Conservation (phyloP, 2,113 vertebrate genomes). For the Sula dactylatra region DNA sequence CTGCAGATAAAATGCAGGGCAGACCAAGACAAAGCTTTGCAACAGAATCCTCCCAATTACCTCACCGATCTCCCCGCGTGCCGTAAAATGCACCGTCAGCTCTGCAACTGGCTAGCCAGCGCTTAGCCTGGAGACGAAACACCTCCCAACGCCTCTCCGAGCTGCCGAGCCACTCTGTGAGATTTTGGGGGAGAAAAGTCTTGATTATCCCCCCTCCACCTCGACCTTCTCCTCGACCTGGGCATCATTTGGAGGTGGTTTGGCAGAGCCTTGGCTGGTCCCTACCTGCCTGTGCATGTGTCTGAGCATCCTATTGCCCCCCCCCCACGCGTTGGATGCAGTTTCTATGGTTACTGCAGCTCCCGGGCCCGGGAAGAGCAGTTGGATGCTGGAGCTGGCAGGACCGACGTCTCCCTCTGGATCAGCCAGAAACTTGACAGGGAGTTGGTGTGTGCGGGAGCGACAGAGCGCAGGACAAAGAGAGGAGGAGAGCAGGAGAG, state of each 20-base stretch:
- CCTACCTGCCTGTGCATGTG: constrained; percentile 50
- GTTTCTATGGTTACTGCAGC: constrained; percentile 81
- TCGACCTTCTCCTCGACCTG: not conserved
- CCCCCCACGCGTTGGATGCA: constrained; percentile 65
- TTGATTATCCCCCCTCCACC: accelerated
- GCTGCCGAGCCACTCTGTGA: accelerated
- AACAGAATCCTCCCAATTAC: constrained; percentile 56
- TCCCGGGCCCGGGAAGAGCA: constrained; percentile 60
- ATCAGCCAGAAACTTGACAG: constrained; percentile 77
- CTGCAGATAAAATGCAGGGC: constrained; percentile 31
- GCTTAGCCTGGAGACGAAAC: not conserved
- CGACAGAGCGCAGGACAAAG: constrained; percentile 66
- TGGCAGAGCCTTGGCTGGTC: constrained; percentile 4
- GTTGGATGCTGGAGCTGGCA: constrained; percentile 62
- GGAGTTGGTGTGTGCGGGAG: constrained; percentile 48
- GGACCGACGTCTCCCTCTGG: constrained; percentile 72
- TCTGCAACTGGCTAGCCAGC: not conserved
- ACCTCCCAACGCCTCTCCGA: not conserved
- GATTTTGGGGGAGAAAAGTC: not conserved
- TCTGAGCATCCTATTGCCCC: not conserved
- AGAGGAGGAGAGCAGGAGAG: constrained; percentile 26
- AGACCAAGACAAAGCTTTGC: constrained; percentile 59
- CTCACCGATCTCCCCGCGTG: constrained; percentile 5
- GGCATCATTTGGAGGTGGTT: not conserved
- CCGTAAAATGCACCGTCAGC: constrained; percentile 47